A percentile compares a stretch with the other conserved stretches of the same genome.
phyloP scores from a whole-genome alignment of 2,113 vertebrate genomes.

The Fulica atra region DNA sequence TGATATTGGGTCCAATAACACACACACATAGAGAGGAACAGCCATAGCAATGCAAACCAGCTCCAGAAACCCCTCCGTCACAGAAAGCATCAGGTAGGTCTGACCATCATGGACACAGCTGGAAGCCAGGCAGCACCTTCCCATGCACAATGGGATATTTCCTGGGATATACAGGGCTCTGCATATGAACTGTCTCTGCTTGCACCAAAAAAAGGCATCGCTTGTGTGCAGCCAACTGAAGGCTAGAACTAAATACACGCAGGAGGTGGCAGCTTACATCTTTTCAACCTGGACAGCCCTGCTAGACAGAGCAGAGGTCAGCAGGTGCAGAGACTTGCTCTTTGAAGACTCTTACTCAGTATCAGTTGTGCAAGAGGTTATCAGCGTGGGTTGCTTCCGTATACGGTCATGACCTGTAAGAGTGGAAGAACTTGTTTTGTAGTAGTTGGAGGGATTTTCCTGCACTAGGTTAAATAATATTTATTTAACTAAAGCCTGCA shows the following conservation, averaged over 20 bases:
- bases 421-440: constrained; percentile 62
- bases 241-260: background rate
- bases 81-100: background rate
- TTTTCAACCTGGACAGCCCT: background rate
- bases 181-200: background rate
- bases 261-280: background rate
- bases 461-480: constrained; percentile 35
- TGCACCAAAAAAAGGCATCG: background rate
- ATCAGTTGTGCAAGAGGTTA: constrained; percentile 62
- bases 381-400: constrained; percentile 49
- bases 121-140: background rate
- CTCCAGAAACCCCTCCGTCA: background rate
- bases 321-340: constrained; percentile 9
- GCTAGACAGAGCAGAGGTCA: background rate
- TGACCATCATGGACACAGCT: background rate
- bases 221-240: background rate
- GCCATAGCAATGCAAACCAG: background rate
- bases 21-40: background rate
- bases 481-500: constrained; percentile 30
- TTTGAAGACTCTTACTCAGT: constrained; percentile 18
- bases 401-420: background rate
- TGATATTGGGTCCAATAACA: background rate
- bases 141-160: background rate
- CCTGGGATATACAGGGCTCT: background rate
- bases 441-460: constrained; percentile 51